Percentiles rank a stretch among this genome's conserved stretches.
Conservation (phyloP, 2,797 vertebrate genomes). For the Tachyglossus aculeatus region DNA sequence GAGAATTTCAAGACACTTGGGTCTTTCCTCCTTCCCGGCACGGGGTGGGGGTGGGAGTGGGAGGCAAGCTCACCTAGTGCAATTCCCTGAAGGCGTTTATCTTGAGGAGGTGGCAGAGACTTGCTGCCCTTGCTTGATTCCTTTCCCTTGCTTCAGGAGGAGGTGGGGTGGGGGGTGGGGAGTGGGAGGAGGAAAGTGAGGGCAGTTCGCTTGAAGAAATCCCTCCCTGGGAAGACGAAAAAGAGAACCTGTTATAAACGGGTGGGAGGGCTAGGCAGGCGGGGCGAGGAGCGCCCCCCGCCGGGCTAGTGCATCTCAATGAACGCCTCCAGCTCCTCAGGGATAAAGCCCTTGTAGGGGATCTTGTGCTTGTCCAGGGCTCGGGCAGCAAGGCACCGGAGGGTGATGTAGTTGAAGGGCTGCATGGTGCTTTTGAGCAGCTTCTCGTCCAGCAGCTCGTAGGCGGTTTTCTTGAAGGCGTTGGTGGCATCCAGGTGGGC, state of each 20-base stretch:
- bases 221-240: neutral
- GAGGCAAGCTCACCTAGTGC: constrained; percentile 1
- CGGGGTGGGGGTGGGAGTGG: rapidly evolving
- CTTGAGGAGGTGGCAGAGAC: constrained; percentile 35
- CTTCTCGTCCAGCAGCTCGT: constrained; percentile 90
- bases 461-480: constrained; percentile 88
- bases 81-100: constrained; percentile 9
- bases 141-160: no score
- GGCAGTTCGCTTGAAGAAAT: neutral
- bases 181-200: no score
- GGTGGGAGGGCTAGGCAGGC: neutral
- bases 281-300: rapidly evolving
- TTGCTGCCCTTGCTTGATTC: neutral
- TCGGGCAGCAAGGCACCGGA: constrained; percentile 96
- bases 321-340: constrained; percentile 94
- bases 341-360: constrained; percentile 93
- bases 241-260: neutral
- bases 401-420: constrained; percentile 90
- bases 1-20: neutral
- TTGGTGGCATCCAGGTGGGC: constrained; percentile 94
- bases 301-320: constrained; percentile 89
- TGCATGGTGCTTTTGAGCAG: constrained; percentile 85
- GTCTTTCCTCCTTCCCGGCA: neutral
- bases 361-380: constrained; percentile 92
- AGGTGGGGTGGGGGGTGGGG: no score